phyloP scores from a whole-genome alignment of 2,888 invertebrate genomes.

The Acronicta alni region DNA sequence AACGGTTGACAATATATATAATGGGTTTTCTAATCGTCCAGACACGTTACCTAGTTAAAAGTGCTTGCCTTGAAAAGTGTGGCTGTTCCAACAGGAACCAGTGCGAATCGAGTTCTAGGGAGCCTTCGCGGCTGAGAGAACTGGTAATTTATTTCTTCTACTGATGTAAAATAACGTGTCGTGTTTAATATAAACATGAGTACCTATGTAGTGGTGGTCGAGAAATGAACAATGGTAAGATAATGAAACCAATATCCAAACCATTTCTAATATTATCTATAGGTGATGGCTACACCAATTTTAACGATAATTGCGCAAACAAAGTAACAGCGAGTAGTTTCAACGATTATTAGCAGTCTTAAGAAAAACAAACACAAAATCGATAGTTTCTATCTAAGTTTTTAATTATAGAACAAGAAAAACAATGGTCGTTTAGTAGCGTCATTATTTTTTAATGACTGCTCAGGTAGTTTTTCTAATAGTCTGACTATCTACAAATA shows the following conservation, averaged over 20 bases:
- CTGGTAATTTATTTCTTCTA: too few relatives aligned
- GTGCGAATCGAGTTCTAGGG: too few relatives aligned
- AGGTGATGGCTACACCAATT: neutral
- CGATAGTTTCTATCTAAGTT: constrained; percentile 3
- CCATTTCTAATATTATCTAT: neutral
- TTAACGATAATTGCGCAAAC: constrained; percentile 2
- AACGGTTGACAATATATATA: neutral
- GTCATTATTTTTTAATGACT: constrained; percentile 14
- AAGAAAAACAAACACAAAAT: constrained; percentile 12
- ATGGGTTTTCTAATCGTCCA: neutral
- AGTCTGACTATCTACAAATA: neutral
- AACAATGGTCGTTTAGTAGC: constrained; percentile 12
- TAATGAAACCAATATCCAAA: neutral
- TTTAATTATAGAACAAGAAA: constrained; percentile 1
- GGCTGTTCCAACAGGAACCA: too few relatives aligned
- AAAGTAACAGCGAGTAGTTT: neutral
- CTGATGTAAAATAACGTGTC: too few relatives aligned
- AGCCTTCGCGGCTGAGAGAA: constrained; percentile 15
- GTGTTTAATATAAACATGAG: too few relatives aligned
- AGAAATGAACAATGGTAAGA: neutral
- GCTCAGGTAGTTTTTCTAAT: neutral
- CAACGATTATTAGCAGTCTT: constrained; percentile 12
- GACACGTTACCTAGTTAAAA: too few relatives aligned
- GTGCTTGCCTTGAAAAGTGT: too few relatives aligned
- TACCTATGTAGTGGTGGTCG: neutral